A percentile compares a stretch with the other conserved stretches of the same genome.
Evolutionary conservation across 2,113 vertebrate genomes (phyloP).

Genomic region (Petromus typicus): DNA sequence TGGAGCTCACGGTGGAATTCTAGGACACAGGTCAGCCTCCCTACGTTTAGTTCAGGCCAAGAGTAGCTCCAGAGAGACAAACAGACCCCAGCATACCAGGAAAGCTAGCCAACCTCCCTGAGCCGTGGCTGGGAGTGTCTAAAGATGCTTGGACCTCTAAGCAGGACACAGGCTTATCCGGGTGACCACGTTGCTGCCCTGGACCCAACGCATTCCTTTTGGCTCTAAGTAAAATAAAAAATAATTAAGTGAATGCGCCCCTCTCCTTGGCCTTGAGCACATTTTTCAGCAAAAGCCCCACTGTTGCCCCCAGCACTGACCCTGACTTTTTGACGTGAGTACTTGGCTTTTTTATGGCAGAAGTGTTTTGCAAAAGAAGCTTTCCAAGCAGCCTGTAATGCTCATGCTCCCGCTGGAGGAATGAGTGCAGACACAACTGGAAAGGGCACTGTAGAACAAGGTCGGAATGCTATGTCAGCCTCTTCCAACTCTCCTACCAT

Average conservation of each 20-base stretch:
- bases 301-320: neutral
- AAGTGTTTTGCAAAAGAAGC: slow-evolving; percentile 13
- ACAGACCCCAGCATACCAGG: neutral
- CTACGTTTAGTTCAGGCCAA: neutral
- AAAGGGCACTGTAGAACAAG: slow-evolving; percentile 2
- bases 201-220: neutral
- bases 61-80: neutral
- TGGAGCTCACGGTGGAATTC: neutral
- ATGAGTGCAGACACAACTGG: neutral
- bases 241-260: too few relatives aligned
- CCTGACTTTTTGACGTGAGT: neutral
- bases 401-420: neutral
- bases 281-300: neutral
- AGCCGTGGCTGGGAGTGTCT: neutral
- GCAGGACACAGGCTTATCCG: neutral
- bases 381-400: neutral
- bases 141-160: neutral
- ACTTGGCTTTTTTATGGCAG: neutral
- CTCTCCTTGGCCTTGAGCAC: neutral
- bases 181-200: neutral
- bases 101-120: neutral
- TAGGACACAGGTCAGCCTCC: neutral
- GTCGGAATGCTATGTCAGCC: neutral
- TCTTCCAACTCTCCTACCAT: neutral
- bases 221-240: neutral